Base-by-base conservation (phyloP, 1,140 invertebrate genomes). In the Brachionus rubens region DNA sequence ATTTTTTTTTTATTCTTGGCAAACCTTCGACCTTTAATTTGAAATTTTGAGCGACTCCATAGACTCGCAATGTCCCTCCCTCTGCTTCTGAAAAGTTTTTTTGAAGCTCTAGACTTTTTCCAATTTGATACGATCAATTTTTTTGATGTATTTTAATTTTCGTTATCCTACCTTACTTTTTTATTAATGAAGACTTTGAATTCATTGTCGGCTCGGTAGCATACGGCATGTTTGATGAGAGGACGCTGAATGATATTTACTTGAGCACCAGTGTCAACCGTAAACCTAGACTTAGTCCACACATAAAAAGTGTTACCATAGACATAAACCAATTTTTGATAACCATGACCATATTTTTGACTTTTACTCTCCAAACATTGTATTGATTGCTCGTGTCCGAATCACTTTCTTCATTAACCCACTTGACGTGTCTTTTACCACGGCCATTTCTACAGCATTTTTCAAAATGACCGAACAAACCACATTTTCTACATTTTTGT, bases 271-370 rank as follows among this genome's bases (percentile, higher is more conserved):
- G 47, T 50, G 47, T 50, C 47, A n/a, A 50, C 47, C 47, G 47
- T 50, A 21, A 50, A 50, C 47, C 47, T 50, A 50, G 47, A 50
- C 47, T 50, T 21, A 50, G 16, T n/a, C 47, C 47, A 50, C 47
- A 50, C 47, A 50, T 50, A 19, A 50, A 50, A n/a, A 50, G n/a
- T 50, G 47, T 50, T 50, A 50, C 47, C 47, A 50, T 50, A n/a
- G 47, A 21, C 47, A 50, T 50, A 21, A 50, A 50, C 47, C 47
- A 50, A 50, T 50, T 50, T 50, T 50, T 50, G 16, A 50, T 21
- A 21, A 21, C 47, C 24, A 50, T 19, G 47, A 50, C 47, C 47
- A 50, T 19, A 50, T 21, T 50, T 21, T 50, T 50, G 16, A 21
- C 47, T 21, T 50, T 50, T 50, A 50, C 24, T 50, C 47, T 50